Conservation (phyloP, 2,888 invertebrate genomes). For the Synanthedon andrenaeformis region DNA sequence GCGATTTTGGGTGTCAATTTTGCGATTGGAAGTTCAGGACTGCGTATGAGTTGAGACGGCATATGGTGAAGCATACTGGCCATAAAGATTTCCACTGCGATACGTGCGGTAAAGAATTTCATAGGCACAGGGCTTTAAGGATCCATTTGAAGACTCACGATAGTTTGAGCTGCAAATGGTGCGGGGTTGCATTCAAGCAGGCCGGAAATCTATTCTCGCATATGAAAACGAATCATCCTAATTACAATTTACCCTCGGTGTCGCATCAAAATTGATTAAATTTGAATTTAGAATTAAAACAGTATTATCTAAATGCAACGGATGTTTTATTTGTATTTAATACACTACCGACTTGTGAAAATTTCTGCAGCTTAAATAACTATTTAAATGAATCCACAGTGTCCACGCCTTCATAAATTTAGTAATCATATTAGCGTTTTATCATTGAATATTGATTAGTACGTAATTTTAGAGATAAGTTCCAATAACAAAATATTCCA, state of each 20-base stretch:
- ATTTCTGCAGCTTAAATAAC: too few relatives aligned
- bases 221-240: conserved; percentile 26
- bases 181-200: conserved; percentile 31
- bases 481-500: too few relatives aligned
- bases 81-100: conserved; percentile 43
- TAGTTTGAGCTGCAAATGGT: conserved; percentile 37
- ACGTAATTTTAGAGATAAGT: too few relatives aligned
- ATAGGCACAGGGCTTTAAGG: conserved; percentile 35
- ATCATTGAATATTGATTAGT: too few relatives aligned
- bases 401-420: too few relatives aligned
- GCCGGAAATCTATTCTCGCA: conserved; percentile 26
- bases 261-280: conserved; percentile 11
- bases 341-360: too few relatives aligned
- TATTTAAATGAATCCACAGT: too few relatives aligned
- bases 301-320: too few relatives aligned
- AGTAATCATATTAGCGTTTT: too few relatives aligned
- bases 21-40: conserved; percentile 55
- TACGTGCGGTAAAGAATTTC: conserved; percentile 44
- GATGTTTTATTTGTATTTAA: too few relatives aligned
- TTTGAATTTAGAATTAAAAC: too few relatives aligned
- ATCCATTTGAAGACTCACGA: conserved; percentile 48
- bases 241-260: conserved; percentile 18
- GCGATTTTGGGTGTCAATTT: conserved; percentile 33
- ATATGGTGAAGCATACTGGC: conserved; percentile 47
- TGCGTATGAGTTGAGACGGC: conserved; percentile 48